Evolutionary conservation across 2,888 invertebrate genomes (phyloP).

Genomic region (Stenodema calcarata): DNA sequence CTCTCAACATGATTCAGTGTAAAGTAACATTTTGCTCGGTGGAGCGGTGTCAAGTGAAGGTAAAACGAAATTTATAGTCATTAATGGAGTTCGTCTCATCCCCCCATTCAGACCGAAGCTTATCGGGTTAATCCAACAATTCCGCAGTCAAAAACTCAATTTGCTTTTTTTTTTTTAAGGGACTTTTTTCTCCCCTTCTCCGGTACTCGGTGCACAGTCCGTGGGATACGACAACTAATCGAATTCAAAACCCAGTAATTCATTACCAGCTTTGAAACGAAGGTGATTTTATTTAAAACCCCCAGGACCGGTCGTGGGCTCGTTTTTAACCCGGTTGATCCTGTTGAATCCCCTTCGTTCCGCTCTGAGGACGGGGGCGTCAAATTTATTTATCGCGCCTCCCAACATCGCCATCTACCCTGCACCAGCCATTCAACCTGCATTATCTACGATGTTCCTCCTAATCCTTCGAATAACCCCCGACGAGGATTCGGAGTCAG

Average conservation of each 20-base stretch:
- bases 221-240: background rate
- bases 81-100: background rate
- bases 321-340: background rate
- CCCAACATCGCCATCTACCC: background rate
- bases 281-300: background rate
- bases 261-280: background rate
- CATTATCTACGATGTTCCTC: background rate
- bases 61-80: no score
- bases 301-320: background rate
- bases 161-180: background rate
- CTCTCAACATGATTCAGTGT: no score
- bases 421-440: background rate
- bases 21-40: no score
- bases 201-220: background rate
- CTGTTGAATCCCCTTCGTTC: background rate
- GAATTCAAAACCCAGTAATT: slow-evolving; percentile 1
- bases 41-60: no score
- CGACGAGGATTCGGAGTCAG: background rate
- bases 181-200: no score
- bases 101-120: background rate
- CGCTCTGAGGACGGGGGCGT: background rate
- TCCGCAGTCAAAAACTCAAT: background rate
- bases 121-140: background rate
- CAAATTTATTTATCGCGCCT: background rate
- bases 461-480: background rate